Conservation (phyloP, 2,113 vertebrate genomes). For the Megaceryle torquata region DNA sequence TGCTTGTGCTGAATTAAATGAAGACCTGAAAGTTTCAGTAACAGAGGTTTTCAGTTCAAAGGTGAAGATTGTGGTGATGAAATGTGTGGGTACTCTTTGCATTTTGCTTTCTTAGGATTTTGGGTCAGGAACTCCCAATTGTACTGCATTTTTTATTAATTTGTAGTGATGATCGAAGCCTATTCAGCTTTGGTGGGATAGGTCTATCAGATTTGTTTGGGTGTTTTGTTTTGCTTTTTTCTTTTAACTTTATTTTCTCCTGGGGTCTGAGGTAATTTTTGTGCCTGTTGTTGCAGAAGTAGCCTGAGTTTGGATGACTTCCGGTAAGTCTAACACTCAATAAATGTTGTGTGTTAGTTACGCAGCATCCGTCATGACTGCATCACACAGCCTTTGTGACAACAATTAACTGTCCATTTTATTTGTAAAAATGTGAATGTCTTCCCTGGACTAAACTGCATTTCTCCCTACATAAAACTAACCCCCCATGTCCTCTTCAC, state of each 20-base stretch:
- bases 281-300: slow-evolving; percentile 96
- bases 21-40: background rate
- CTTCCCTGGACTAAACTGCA: background rate
- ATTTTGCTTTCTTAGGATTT: background rate
- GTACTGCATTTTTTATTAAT: background rate
- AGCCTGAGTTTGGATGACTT: slow-evolving; percentile 92
- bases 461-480: background rate
- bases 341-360: slow-evolving; percentile 65
- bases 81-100: background rate
- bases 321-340: slow-evolving; percentile 85
- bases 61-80: background rate
- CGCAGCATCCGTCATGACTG: slow-evolving; percentile 44
- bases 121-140: background rate
- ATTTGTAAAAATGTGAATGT: background rate
- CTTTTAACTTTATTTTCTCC: slow-evolving; percentile 3
- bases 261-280: slow-evolving; percentile 76
- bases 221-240: background rate
- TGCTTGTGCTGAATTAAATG: background rate
- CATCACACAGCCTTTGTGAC: slow-evolving; percentile 64
- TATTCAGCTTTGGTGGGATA: background rate
- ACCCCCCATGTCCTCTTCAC: background rate
- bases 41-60: background rate
- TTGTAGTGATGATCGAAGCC: background rate
- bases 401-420: slow-evolving; percentile 1
- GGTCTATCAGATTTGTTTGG: background rate